phyloP scores from a whole-genome alignment of 2,888 invertebrate genomes.

The Arrhopalites spinosus region DNA sequence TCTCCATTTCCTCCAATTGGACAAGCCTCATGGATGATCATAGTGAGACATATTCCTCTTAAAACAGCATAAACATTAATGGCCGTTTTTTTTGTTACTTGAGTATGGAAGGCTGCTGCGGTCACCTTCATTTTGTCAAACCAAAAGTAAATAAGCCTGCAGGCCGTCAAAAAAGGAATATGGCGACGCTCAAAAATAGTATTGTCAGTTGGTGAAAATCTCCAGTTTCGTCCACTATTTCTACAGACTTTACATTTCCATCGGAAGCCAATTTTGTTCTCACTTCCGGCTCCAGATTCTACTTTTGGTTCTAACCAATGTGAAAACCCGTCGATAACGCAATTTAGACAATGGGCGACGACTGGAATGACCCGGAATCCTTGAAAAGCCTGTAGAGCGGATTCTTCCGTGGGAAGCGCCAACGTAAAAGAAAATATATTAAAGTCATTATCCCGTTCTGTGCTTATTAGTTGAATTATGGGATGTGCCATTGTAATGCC shows the following conservation, averaged over 20 bases:
- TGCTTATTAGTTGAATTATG: not conserved
- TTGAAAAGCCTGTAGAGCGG: not conserved
- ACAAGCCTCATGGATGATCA: not conserved
- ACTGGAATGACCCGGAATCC: not conserved
- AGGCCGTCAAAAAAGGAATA: not conserved
- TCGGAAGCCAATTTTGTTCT: not conserved
- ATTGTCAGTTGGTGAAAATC: not conserved
- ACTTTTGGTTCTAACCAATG: not conserved
- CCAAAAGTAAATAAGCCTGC: conserved; percentile 10
- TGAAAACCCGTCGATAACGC: not conserved
- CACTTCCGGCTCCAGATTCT: not conserved
- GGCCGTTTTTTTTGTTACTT: conserved; percentile 6
- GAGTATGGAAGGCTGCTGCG: not conserved
- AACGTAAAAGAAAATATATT: not conserved
- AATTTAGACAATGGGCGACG: not conserved
- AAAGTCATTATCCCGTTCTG: not conserved
- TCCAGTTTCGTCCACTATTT: not conserved
- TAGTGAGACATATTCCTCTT: not conserved
- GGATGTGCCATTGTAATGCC: not conserved
- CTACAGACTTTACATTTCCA: not conserved
- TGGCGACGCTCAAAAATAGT: conserved; percentile 27
- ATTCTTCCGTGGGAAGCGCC: not conserved
- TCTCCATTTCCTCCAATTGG: conserved; percentile 36
- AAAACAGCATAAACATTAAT: conserved; percentile 26
- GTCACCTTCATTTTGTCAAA: not conserved